Percentiles rank a stretch among this genome's conserved stretches.
phyloP scores from a whole-genome alignment of 2,888 invertebrate genomes.

The Drosophila rellima region DNA sequence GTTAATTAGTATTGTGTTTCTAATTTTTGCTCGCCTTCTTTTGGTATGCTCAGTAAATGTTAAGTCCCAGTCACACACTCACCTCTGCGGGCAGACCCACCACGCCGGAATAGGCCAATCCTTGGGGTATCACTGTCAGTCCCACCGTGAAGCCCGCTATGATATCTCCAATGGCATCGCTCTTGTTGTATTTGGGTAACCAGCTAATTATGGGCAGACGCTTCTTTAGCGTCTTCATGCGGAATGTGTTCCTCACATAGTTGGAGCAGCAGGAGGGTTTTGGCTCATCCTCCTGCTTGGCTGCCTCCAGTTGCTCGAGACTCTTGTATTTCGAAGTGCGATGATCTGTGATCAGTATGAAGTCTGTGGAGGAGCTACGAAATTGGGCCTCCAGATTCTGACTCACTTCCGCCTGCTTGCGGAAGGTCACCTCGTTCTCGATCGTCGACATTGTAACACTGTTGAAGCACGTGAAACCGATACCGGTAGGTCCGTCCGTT shows the following conservation, averaged over 20 bases:
- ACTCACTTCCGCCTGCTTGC: constrained; percentile 71
- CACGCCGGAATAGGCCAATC: constrained; percentile 92
- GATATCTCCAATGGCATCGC: constrained; percentile 93
- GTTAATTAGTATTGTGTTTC: too few species aligned
- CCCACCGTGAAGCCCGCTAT: constrained; percentile 98
- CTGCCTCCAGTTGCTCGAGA: constrained; percentile 66
- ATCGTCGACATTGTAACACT: constrained; percentile 72
- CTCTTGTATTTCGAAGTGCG: constrained; percentile 76
- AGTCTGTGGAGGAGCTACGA: constrained; percentile 82
- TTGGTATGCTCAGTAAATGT: too few species aligned
- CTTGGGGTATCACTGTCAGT: constrained; percentile 89
- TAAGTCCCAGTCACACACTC: constrained; percentile 44
- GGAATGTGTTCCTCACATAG: constrained; percentile 86
- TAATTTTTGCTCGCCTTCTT: too few species aligned
- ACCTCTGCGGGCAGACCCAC: constrained; percentile 91
- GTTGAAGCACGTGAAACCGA: background rate
- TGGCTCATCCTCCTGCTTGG: constrained; percentile 36
- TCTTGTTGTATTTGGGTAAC: constrained; percentile 91
- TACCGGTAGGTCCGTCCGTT: constrained; percentile 24
- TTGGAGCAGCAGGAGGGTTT: constrained; percentile 48
- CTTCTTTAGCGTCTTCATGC: constrained; percentile 90
- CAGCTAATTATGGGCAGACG: constrained; percentile 91
- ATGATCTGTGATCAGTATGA: constrained; percentile 82
- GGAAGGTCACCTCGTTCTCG: constrained; percentile 77
- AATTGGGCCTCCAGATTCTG: constrained; percentile 79